Evolutionary conservation across 2,797 vertebrate genomes (phyloP), one percentile per base, ranked within the genome.

Genomic region (Betta splendens): DNA sequence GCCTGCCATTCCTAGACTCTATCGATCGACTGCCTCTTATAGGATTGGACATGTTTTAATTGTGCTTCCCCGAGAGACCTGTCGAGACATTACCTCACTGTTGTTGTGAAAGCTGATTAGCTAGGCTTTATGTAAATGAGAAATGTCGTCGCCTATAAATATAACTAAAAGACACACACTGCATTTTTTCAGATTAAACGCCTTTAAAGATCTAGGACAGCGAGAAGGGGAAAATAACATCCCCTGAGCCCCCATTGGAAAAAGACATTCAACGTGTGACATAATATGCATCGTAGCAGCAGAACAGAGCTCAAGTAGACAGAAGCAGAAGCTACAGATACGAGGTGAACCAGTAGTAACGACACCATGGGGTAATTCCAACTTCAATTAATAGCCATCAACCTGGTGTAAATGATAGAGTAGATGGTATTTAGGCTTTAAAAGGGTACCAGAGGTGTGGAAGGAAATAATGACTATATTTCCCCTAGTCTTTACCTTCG

Each of bases 41-140:
- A 78, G 63, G 47, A 85, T 79, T 79, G 83, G 75, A 83, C 56
- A 73, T 48, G 61, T 85, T 89, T 83, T 62, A 82, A 85, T 81
- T 84, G 77, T 68, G 68, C 77, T 71, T 78, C 79, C 64, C 78
- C 64, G 45, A 86, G 72, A 76, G 80, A 80, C 71, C 63, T 53
- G 76, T 32, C 65, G 69, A 92, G 89, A 91, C 88, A 69, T 92
- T 91, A 91, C 86, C 86, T 90, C 89, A 91, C 51, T 73, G 85
- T 75, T 85, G 64, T 76, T 74, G 58, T 67, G 76, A 85, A 87
- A 85, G 85, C 79, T 87, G 85, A 92, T 87, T 84, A 82, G 77
- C 74, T 77, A 29, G 74, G 81, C 78, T 88, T 84, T 86, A 91
- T 89, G 85, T 76, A 88, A 90, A 90, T 89, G 71, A 80, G 69